Conservation (phyloP, 2,797 vertebrate species). For the Falco biarmicus region DNA sequence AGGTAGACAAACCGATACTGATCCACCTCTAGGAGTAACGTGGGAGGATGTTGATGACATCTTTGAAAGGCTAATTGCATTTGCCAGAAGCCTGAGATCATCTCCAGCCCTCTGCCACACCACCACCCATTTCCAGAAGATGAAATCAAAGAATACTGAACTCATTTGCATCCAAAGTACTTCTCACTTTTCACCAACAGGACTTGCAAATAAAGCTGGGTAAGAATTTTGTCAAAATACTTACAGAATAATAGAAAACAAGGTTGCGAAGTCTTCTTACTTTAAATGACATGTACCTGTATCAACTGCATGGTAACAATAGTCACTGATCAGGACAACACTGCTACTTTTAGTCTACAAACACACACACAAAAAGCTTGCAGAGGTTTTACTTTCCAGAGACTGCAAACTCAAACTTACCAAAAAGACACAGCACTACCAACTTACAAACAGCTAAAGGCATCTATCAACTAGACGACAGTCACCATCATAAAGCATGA, state of each 20-base stretch:
- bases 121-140: not conserved
- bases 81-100: conserved; percentile 11
- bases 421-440: not conserved
- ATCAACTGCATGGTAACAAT: accelerated
- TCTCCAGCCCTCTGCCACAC: not conserved
- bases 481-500: not conserved
- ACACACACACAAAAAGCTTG: not conserved
- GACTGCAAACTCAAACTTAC: not conserved
- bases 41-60: conserved; percentile 41
- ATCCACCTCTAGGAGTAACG: not conserved
- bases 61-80: conserved; percentile 6
- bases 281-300: not conserved
- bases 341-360: not conserved
- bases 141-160: conserved; percentile 16
- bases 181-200: not conserved
- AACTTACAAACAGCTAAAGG: not conserved
- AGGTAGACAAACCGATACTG: not conserved
- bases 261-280: not conserved
- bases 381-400: not conserved
- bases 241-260: not conserved
- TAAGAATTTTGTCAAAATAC: not conserved
- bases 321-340: not conserved
- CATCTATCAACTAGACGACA: accelerated
- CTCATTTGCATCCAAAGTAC: not conserved
- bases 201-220: not conserved